Evolutionary conservation across 2,797 vertebrate genomes (phyloP), one percentile per base, ranked within the genome.

Genomic region (Poecilia gillii): DNA sequence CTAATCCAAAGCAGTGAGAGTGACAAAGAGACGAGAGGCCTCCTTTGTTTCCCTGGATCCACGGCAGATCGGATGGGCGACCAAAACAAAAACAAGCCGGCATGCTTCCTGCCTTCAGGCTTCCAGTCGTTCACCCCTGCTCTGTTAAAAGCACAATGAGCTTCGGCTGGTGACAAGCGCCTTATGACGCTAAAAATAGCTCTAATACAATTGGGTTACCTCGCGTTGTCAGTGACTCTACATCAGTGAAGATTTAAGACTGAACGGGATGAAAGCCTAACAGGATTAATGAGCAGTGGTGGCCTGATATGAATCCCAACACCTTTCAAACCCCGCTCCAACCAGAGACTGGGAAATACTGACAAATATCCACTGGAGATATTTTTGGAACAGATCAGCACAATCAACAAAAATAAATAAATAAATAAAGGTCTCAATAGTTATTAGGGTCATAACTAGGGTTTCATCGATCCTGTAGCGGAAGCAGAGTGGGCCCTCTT

Each of bases 161-260:
- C 88, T 92, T 78, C 66, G 49, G 9, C 68, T 53, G 81, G 43
- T 81, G 80, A 88, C 80, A 92, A 93, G 87, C 83, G 90, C 84
- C 90, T 93, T 90, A 92, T 74, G 84, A 76, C 79, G 84, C 93
- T 95, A 91, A 88, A 95, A 93, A 95, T 93, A 95, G 84, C 84
- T 66, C 75, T 91, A 87, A 91, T 89, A 91, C 85, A 90, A 92
- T 84, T 87, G 81, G 85, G 89, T 86, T 89, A 92, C 85, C 86
- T 80, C 73, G 20, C 46, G 81, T 7, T 75, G 79, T 68, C 41
- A 66, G 73, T 76, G 57, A 59, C 43, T 86, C 39, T 72, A 83
- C 75, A 74, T 39, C 39, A 45, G 53, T 31, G 49, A 74, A 78
- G 75, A 81, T 74, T 87, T 85, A 74, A 91, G 72, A 74, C 62